Evolutionary conservation across 1,140 invertebrate genomes (phyloP), one percentile per base, ranked within the genome.

Genomic region (Adoxophyes honmai): DNA sequence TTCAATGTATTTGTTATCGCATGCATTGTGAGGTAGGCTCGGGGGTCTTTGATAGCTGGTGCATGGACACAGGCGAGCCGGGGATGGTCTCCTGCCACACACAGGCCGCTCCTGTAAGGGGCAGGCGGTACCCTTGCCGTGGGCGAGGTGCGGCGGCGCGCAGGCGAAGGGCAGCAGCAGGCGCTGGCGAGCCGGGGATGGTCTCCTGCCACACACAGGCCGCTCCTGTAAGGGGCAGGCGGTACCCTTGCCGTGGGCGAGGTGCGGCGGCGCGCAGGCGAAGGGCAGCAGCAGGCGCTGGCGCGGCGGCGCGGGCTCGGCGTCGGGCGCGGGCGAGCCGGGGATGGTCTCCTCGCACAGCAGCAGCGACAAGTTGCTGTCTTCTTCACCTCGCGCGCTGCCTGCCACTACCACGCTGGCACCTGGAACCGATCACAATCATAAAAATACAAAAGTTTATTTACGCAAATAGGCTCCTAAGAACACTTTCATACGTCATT

Each of bases 31-130:
- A n/a, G n/a, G n/a, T n/a, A n/a, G n/a, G n/a, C n/a, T n/a, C n/a
- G n/a, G n/a, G n/a, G n/a, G n/a, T n/a, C n/a, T n/a, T n/a, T n/a
- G n/a, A n/a, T n/a, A n/a, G 76, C 61, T 90, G 84, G 10, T 73
- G 64, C 72, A 91, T 90, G 0, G 94, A 94, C 37, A 94, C 93
- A n/a, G 95, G 95, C 69, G 95, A 96, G 14, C 95, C 94, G 0
- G 95, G 95, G 74, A 97, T 96, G 18, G 95, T 96, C 85, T 97
- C 96, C 73, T 96, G 94, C 81, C 96, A 97, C 0, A 96, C 91
- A 93, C 51, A 92, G 89, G 55, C 81, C 88, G 71, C 83, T 86
- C 52, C 11, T 38, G 33, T 8, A 28, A 11, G 15, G 53, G 55
- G 16, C 66, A 62, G 0, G 64, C 66, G 34, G 69, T 70, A 39